Conservation (phyloP, 1,140 invertebrate genomes). For the Aphis gossypii region DNA sequence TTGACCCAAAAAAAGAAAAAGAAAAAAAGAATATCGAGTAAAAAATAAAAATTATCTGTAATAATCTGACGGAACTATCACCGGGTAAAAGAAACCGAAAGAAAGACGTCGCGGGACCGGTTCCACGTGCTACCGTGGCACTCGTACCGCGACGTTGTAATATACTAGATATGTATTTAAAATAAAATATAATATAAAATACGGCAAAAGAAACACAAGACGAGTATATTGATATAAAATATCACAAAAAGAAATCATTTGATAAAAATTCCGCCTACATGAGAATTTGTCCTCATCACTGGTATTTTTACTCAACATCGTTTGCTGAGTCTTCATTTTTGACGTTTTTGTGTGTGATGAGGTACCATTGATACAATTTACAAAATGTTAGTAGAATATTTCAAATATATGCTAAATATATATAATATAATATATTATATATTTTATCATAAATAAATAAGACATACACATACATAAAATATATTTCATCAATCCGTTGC, state of each 20-base stretch:
- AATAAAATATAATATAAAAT: background rate
- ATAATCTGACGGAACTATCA: conserved; percentile 2
- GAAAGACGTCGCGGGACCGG: conserved; percentile 52
- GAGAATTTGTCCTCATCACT: background rate
- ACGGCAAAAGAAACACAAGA: background rate
- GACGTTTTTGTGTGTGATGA: no score
- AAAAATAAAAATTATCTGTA: background rate
- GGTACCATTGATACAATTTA: background rate
- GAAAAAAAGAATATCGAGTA: background rate
- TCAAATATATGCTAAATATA: no score
- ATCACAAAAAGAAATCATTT: background rate
- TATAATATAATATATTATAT: no score
- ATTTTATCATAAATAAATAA: no score
- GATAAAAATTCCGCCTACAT: background rate
- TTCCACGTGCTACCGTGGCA: background rate
- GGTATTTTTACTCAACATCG: background rate
- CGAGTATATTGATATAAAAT: background rate
- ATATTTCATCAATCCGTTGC: no score
- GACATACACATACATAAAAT: background rate
- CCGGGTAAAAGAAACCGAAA: conserved; percentile 55
- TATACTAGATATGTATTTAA: background rate
- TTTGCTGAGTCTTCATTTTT: background rate
- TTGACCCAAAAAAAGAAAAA: conserved; percentile 36
- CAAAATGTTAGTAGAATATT: background rate
- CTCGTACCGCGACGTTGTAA: background rate